phyloP scores from a whole-genome alignment of 2,113 vertebrate genomes.

The Hystrix brachyura region DNA sequence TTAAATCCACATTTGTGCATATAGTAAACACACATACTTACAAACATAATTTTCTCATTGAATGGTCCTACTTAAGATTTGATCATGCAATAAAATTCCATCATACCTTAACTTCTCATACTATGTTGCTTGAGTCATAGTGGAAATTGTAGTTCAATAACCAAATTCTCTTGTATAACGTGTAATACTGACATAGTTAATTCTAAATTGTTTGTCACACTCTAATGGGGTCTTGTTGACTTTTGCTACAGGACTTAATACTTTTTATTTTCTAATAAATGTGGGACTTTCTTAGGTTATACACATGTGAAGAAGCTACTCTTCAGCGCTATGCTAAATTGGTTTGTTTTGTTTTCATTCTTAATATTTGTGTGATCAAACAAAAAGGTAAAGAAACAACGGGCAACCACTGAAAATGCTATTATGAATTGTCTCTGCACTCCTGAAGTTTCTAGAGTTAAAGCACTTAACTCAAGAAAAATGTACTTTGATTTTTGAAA shows the following conservation, averaged over 20 bases:
- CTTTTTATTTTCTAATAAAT: background rate
- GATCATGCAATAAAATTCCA: background rate
- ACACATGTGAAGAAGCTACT: background rate
- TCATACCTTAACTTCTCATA: background rate
- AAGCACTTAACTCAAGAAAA: constrained; percentile 46
- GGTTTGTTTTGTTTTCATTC: background rate
- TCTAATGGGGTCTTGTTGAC: background rate
- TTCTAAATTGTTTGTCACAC: background rate
- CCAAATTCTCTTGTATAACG: background rate
- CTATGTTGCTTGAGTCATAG: background rate
- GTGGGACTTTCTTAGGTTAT: background rate
- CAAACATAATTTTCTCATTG: background rate
- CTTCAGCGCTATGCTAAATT: background rate
- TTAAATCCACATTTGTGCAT: background rate
- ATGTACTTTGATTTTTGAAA: constrained; percentile 35
- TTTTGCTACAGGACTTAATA: background rate
- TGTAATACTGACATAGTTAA: background rate
- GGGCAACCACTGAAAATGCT: background rate
- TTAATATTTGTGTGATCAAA: background rate
- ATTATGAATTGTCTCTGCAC: background rate
- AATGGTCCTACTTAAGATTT: background rate
- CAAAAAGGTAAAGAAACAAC: constrained; percentile 21
- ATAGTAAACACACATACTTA: background rate
- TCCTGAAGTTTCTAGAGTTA: background rate
- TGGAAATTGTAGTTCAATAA: background rate